phyloP scores from a whole-genome alignment of 2,113 vertebrate genomes.

The Parus major region DNA sequence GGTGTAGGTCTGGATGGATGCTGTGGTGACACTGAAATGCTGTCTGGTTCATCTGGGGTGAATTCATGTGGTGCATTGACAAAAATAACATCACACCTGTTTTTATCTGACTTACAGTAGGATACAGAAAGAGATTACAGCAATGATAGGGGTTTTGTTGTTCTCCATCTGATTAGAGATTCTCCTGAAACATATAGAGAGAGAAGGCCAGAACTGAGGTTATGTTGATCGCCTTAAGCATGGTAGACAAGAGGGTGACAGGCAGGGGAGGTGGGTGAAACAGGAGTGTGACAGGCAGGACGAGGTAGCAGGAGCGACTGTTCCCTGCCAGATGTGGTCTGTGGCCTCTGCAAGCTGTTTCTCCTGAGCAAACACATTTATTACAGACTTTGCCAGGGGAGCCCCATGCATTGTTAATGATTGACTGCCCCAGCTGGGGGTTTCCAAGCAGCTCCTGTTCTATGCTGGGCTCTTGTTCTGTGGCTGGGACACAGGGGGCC shows the following conservation, averaged over 20 bases:
- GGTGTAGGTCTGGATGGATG: not conserved
- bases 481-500: fast-evolving
- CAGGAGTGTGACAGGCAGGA: not conserved
- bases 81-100: not conserved
- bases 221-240: not conserved
- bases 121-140: not conserved
- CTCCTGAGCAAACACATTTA: constrained; percentile 32
- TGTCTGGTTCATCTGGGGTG: not conserved
- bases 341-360: not conserved
- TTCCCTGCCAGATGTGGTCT: not conserved
- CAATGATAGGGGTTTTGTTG: not conserved
- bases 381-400: not conserved
- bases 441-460: not conserved
- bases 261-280: not conserved
- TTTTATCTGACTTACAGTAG: not conserved
- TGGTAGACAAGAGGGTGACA: not conserved
- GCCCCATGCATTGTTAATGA: constrained; percentile 47
- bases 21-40: not conserved
- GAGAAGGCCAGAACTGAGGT: not conserved
- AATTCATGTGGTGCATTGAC: not conserved
- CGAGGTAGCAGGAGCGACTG: not conserved
- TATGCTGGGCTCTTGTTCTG: fast-evolving
- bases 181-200: not conserved
- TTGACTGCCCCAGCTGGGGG: constrained; percentile 16
- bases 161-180: not conserved